phyloP scores from a whole-genome alignment of 2,888 invertebrate species.

The Drosophila mettleri region DNA sequence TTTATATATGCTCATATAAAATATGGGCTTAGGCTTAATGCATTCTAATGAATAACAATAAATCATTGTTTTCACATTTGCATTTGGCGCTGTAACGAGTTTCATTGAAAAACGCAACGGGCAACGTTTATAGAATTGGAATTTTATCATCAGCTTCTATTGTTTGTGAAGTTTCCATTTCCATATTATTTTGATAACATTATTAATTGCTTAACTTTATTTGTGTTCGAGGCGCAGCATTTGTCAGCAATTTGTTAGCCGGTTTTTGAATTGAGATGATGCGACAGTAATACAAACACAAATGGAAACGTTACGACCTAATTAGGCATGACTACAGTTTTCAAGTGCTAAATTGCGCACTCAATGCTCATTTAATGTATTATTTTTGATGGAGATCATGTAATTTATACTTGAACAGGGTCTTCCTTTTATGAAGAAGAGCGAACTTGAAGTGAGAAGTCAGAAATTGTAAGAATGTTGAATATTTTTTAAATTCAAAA shows the following conservation, averaged over 20 bases:
- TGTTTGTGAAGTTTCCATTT: slow-evolving; percentile 29
- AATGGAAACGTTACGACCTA: slow-evolving; percentile 22
- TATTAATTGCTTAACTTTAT: slow-evolving; percentile 43
- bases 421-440: background rate
- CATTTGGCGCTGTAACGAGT: slow-evolving; percentile 59
- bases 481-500: too few species aligned
- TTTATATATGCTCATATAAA: background rate
- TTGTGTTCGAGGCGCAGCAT: slow-evolving; percentile 23
- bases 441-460: background rate
- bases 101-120: slow-evolving; percentile 51
- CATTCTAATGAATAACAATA: slow-evolving; percentile 56
- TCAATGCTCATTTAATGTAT: slow-evolving; percentile 26
- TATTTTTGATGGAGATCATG: slow-evolving; percentile 4
- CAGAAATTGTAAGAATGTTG: background rate
- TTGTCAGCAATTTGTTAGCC: slow-evolving; percentile 30
- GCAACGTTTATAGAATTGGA: slow-evolving; percentile 24
- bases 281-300: slow-evolving; percentile 14
- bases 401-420: slow-evolving; percentile 8
- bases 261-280: slow-evolving; percentile 5
- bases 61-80: slow-evolving; percentile 51
- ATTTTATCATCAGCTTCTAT: slow-evolving; percentile 16
- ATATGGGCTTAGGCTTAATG: slow-evolving; percentile 24
- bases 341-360: background rate
- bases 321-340: slow-evolving; percentile 21
- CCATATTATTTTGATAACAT: slow-evolving; percentile 28